Evolutionary conservation across 2,888 invertebrate species (phyloP), one percentile per base, ranked within the genome.

Genomic region (Drosophila prolongata): DNA sequence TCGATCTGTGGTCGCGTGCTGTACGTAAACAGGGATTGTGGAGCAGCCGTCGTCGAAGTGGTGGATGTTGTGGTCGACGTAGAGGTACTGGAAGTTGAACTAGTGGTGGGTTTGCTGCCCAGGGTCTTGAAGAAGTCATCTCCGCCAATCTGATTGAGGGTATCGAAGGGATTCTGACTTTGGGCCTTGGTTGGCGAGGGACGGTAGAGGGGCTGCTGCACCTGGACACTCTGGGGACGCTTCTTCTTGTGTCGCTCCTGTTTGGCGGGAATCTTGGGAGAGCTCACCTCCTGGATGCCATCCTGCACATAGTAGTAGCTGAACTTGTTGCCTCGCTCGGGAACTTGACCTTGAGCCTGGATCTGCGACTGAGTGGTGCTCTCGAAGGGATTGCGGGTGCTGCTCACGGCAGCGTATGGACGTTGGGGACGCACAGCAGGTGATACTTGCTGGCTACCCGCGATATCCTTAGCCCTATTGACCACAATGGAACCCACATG

Each of bases 401-500:
- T 71, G 64, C 76, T 35, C 44, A 75, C 50, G 3, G 66, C 10
- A 52, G 53, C 44, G 58, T 80, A 83, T 2, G 83, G 86, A 47
- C 86, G 81, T 34, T 85, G 85, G 0, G 85, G 57, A 0, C 90
- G 70, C 0, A 80, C 68, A 6, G 84, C 53, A 13, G 68, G 77
- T 3, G 64, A 53, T 11, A 79, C 49, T 2, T 81, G 60, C 42
- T 59, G 75, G 2, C 56, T 43, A 9, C 59, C 27, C 1, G 9
- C 46, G 10, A 55, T 65, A 11, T 82, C 82, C 71, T 87, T 89
- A 16, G 82, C 82, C 0, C 94, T 93, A 80, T 95, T 95, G 1
- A 97, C 94, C 0, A 97, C 96, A 4, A 97, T 96, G 0, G 97
- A 97, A 1, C 97, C 97, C 0, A 97, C 96, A 83, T 97, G 97